Percentiles rank a stretch among this genome's conserved stretches.
These are phyloP conservation scores for Plotosus lineatus DNA, from an alignment of 2,113 vertebrate species.

Conservation along the genomic window DNA sequence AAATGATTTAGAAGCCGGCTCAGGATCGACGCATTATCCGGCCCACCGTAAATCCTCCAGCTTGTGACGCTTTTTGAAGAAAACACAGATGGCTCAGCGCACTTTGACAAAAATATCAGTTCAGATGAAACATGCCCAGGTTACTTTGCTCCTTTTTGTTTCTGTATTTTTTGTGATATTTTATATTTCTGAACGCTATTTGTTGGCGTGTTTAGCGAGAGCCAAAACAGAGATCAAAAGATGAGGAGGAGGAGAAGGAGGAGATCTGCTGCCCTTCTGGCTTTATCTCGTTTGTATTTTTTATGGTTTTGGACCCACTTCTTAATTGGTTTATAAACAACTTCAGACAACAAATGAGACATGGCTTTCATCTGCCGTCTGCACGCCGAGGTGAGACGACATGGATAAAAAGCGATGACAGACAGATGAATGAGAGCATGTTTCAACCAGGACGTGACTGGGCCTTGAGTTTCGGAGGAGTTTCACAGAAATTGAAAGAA, in stretches of 20 bases:
- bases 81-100: not conserved
- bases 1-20: slow-evolving; percentile 61
- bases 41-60: slow-evolving; percentile 45
- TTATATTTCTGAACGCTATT: slow-evolving; percentile 71
- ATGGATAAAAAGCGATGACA: not conserved
- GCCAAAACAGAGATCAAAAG: not conserved
- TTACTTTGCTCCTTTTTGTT: slow-evolving; percentile 28
- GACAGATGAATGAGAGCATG: not conserved
- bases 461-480: not conserved
- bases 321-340: slow-evolving; percentile 2
- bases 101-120: slow-evolving; percentile 6
- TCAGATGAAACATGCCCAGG: slow-evolving; percentile 22
- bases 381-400: not conserved
- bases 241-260: slow-evolving; percentile 71
- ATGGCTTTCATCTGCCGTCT: not conserved
- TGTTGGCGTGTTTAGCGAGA: slow-evolving; percentile 26
- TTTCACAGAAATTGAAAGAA: not conserved
- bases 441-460: not conserved
- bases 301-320: not conserved
- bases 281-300: not conserved
- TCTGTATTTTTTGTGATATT: slow-evolving; percentile 52
- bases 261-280: slow-evolving; percentile 59
- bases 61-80: slow-evolving; percentile 18
- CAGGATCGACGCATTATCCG: slow-evolving; percentile 42
- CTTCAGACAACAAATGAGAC: not conserved